Conservation (phyloP, 2,888 invertebrate species). For the Danaus chrysippus region DNA sequence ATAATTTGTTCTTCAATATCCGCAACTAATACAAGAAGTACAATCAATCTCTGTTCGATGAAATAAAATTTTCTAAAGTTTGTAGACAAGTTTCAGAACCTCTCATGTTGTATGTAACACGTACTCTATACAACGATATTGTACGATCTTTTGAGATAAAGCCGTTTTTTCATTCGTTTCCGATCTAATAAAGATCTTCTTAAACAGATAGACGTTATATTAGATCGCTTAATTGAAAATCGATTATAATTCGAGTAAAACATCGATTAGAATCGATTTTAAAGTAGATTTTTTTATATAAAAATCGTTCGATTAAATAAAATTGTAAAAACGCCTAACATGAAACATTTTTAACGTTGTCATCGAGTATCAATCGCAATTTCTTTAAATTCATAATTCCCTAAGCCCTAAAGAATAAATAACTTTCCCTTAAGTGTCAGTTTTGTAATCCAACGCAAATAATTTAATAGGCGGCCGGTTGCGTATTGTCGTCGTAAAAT, state of each 20-base stretch:
- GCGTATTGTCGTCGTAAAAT: slow-evolving; percentile 71
- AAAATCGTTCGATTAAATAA: no score
- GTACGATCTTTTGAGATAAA: background rate
- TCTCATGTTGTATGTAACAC: slow-evolving; percentile 24
- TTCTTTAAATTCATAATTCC: background rate
- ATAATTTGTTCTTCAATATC: slow-evolving; percentile 20
- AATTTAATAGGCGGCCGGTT: slow-evolving; percentile 65
- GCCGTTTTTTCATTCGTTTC: background rate
- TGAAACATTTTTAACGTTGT: no score
- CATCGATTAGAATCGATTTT: no score
- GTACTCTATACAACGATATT: slow-evolving; percentile 13
- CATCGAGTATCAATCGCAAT: background rate
- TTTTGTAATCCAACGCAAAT: slow-evolving; percentile 46
- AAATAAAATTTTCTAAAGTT: slow-evolving; percentile 48
- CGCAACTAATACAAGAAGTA: slow-evolving; percentile 29
- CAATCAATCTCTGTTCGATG: slow-evolving; percentile 29
- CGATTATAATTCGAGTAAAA: no score
- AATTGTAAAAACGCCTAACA: no score
- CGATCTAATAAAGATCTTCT: no score
- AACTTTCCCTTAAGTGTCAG: slow-evolving; percentile 20
- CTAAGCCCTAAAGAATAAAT: slow-evolving; percentile 15
- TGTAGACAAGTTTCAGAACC: slow-evolving; percentile 20
- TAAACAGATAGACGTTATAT: no score
- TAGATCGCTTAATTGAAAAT: no score
- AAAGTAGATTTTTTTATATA: no score